Evolutionary conservation across 2,888 invertebrate genomes (phyloP).

Genomic region (Caenorhabditis parvicauda): DNA sequence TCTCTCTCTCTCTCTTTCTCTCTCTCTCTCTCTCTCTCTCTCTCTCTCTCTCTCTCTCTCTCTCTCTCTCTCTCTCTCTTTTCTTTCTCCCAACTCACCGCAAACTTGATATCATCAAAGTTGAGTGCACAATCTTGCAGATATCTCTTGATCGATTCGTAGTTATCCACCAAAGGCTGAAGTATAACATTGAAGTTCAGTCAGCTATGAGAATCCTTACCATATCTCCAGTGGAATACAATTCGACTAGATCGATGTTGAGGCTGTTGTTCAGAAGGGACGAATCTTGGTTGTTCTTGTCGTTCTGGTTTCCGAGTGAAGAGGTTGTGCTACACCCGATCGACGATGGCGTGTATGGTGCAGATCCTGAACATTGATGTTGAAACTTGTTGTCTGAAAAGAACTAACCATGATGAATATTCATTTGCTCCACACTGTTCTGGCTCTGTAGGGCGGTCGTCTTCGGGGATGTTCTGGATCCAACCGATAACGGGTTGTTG

Average conservation of each 20-base stretch:
- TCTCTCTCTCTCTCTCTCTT: too few relatives aligned
- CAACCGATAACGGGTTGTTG: constrained; percentile 15
- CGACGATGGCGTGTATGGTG: constrained; percentile 25
- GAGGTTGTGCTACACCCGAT: constrained; percentile 1
- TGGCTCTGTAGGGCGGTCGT: too few relatives aligned
- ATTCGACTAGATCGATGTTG: not conserved
- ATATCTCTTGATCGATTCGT: not conserved
- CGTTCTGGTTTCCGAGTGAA: not conserved
- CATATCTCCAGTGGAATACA: not conserved
- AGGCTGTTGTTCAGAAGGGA: not conserved
- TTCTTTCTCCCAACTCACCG: not conserved
- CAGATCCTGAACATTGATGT: constrained; percentile 9
- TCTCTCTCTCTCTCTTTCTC: too few relatives aligned
- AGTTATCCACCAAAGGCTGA: not conserved
- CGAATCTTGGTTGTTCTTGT: not conserved
- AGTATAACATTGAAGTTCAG: not conserved
- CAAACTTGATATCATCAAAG: not conserved
- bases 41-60: too few relatives aligned
- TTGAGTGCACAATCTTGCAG: not conserved
- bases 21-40: too few relatives aligned
- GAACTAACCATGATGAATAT: too few relatives aligned
- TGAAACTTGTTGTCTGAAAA: too few relatives aligned
- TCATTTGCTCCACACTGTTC: too few relatives aligned
- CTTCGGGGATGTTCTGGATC: too few relatives aligned
- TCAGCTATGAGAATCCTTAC: not conserved